Base-by-base conservation (phyloP, 2,113 vertebrate species). In the Cavia aperea region DNA sequence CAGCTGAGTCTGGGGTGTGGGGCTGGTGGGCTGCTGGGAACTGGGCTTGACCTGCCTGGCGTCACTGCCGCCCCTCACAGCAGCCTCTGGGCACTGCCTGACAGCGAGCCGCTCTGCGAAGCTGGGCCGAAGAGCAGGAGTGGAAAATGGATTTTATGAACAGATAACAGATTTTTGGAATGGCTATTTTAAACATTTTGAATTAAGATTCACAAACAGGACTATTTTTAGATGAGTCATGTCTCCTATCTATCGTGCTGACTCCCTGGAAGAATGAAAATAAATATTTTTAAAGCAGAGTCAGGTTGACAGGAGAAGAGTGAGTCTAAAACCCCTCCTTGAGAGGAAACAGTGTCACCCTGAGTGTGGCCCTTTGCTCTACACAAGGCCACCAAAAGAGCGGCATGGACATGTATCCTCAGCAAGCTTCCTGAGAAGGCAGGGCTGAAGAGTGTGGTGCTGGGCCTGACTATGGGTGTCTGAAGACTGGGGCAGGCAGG, bases 341-440 rank as follows among this genome's bases (percentile, higher is more conserved):
- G 2, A 1, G n/a, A 24, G 4, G 65, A 5, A 39, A 18, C 6
- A 0, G 4, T 0, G 6, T 7, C 2, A 26, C 1, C 0, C 49
- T 2, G 5, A 0, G 0, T 36, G 8, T 3, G 0, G 58, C 7
- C 16, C 9, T 21, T 16, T n/a, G 15, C 7, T 26, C 33, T 58
- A 33, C 11, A 4, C 2, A 0, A 26, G 26, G 86, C 33, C 36
- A n/a, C 31, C 2, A 8, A 56, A 51, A 5, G 26, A 18, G 13
- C 0, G 11, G 72, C 12, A 14, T 12, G 39, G 23, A 73, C 5
- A 0, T 9, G 23, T 14, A 23, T 73, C 39, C 72, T 73, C 72
- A 21, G 16, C 2, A 33, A 81, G 78, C 31, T 51, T 77, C 73
- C 26, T 39, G 26, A 49, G 46, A 77, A 13, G 4, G 26, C 6